Base-by-base conservation (phyloP, 2,797 vertebrate species). In the Manis crassicaudata region DNA sequence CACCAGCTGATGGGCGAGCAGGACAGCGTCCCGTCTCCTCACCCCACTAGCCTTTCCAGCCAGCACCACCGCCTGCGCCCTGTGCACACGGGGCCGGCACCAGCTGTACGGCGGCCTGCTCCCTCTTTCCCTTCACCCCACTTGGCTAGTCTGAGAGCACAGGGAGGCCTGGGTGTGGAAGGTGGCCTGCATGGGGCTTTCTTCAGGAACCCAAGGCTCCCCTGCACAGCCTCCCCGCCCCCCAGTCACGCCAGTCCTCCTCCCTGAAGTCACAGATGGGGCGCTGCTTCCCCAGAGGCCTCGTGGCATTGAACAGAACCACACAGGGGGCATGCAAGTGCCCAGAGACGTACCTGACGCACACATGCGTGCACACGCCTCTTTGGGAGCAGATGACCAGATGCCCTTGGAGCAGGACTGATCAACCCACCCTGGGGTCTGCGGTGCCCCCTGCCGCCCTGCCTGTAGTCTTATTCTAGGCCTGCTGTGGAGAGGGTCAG, bases 291-390 rank as follows among this genome's bases (percentile, higher is more conserved):
- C 17, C 37, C 0, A 1, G 32, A 35, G 56, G 43, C 18, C 2
- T 10, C 10, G 0, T 23, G 32, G 7, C 10, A 0, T 1, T 18
- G 70, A 17, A 21, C 37, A 18, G 50, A 46, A 0, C n/a, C 25
- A 1, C n/a, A 2, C 1, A 0, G 46, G 3, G 20, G 20, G 62
- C 83, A n/a, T 27, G 18, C 35, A 16, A 52, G 8, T 1, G 23
- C 4, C 18, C 75, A 77, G 43, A 6, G 7, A 23, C 8, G 9
- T 25, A 5, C 6, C 43, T 43, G 43, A 9, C 60, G 4, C 23
- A 5, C 56, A 12, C 58, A 7, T 37, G 29, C 50, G 35, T 9
- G 46, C 20, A 73, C 72, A 7, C 6, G 0, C 70, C 56, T 40
- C 35, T 54, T 32, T 60, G 37, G 14, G 56, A 54, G 62, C 10